A percentile compares a stretch with the other conserved stretches of the same genome.
Evolutionary conservation across 1,140 invertebrate genomes (phyloP).

Genomic region (Apis cerana): DNA sequence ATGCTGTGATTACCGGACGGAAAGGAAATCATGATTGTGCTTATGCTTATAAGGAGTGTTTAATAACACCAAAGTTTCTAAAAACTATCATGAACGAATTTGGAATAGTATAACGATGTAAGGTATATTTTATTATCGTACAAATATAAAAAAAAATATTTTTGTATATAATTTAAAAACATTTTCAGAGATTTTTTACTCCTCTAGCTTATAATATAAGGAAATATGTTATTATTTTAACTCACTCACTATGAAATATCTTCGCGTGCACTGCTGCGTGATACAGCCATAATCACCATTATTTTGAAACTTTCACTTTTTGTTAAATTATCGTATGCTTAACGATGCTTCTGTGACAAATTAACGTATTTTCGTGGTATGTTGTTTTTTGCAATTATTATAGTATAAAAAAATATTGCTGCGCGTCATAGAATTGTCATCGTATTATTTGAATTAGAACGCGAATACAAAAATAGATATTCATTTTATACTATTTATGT

Average conservation of each 20-base stretch:
- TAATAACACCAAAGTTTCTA: conserved; percentile 51
- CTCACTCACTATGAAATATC: conserved; percentile 61
- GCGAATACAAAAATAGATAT: not conserved
- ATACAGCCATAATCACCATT: conserved; percentile 17
- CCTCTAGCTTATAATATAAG: not conserved
- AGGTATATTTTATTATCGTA: not conserved
- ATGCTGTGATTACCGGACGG: conserved; percentile 68
- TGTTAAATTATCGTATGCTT: conserved; percentile 12
- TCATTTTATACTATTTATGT: not conserved
- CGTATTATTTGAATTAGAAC: not conserved
- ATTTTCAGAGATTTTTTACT: not conserved
- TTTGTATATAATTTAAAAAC: not conserved
- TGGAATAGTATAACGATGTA: conserved; percentile 51
- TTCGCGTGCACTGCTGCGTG: conserved; percentile 25
- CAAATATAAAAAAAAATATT: not conserved
- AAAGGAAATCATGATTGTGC: conserved; percentile 56
- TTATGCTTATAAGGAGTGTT: conserved; percentile 54
- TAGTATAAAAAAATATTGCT: not conserved
- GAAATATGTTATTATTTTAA: conserved; percentile 54
- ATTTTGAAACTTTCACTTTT: conserved; percentile 55
- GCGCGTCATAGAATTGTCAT: not conserved
- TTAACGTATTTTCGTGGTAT: not conserved
- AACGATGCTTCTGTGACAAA: not conserved
- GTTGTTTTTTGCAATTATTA: not conserved
- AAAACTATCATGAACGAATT: conserved; percentile 58